Conservation (phyloP, 1,140 invertebrate genomes). For the Catajapyx aquilonaris region DNA sequence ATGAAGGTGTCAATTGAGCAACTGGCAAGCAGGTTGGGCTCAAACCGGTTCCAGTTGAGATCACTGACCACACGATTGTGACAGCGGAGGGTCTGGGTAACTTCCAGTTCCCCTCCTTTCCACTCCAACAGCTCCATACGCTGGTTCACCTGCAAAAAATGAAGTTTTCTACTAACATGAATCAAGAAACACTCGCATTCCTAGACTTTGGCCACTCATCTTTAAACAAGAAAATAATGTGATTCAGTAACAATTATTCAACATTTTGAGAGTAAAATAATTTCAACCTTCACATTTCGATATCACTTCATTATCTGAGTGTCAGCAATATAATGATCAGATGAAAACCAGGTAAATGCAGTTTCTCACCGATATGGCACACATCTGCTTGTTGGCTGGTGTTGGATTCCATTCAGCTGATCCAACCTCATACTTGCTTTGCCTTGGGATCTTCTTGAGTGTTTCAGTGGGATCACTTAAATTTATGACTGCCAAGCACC, state of each 20-base stretch:
- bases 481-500: slow-evolving; percentile 60
- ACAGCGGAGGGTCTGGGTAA: slow-evolving; percentile 48
- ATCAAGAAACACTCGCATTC: slow-evolving; percentile 3
- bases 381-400: slow-evolving; percentile 47
- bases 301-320: too few species aligned
- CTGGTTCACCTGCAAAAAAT: slow-evolving; percentile 46
- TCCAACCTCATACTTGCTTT: slow-evolving; percentile 84
- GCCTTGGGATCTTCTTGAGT: slow-evolving; percentile 54
- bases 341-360: too few species aligned
- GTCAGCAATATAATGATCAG: too few species aligned
- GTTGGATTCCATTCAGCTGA: slow-evolving; percentile 82
- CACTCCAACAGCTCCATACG: slow-evolving; percentile 62
- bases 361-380: slow-evolving; percentile 80
- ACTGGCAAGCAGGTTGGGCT: slow-evolving; percentile 72
- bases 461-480: slow-evolving; percentile 46
- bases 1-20: slow-evolving; percentile 87
- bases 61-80: slow-evolving; percentile 80
- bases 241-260: slow-evolving; percentile 8
- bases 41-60: slow-evolving; percentile 76
- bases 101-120: slow-evolving; percentile 37
- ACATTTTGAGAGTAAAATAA: slow-evolving; percentile 8
- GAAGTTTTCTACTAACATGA: slow-evolving; percentile 7
- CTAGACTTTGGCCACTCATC: too few species aligned
- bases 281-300: too few species aligned
- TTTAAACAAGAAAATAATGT: neutral